These are phyloP conservation scores for Siniperca undulata DNA, from an alignment of 2,797 vertebrate species.

Conservation along the genomic window DNA sequence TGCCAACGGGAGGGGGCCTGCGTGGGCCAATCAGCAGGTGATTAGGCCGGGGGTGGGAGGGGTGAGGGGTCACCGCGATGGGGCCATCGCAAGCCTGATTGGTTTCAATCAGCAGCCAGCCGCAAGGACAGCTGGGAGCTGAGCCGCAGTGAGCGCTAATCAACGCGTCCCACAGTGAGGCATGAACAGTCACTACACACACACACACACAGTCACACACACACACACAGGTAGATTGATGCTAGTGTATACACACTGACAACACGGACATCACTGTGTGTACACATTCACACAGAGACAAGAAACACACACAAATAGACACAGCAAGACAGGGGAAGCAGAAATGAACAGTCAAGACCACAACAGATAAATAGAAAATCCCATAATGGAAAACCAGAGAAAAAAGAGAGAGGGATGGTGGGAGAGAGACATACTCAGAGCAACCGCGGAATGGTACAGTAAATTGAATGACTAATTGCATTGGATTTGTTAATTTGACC, in stretches of 20 bases:
- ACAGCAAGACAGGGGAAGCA: conserved; percentile 75
- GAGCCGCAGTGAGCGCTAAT: conserved; percentile 82
- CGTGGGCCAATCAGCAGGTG: conserved; percentile 88
- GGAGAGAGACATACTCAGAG: conserved; percentile 27
- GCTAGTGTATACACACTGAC: conserved; percentile 63
- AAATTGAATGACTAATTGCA: conserved; percentile 80
- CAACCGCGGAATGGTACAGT: conserved; percentile 56
- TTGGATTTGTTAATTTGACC: conserved; percentile 78
- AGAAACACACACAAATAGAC: conserved; percentile 68
- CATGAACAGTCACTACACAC: conserved; percentile 78
- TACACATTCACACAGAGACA: conserved; percentile 59
- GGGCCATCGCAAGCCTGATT: conserved; percentile 86
- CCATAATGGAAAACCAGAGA: conserved; percentile 62
- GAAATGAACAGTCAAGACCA: conserved; percentile 80
- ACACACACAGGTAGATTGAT: conserved; percentile 55
- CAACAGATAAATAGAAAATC: conserved; percentile 80
- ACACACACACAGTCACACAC: conserved; percentile 45
- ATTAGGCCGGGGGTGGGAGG: conserved; percentile 86
- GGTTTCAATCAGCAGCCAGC: conserved; percentile 85
- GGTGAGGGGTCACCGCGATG: conserved; percentile 86
- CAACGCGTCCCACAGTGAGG: conserved; percentile 84
- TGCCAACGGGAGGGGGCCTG: conserved; percentile 84
- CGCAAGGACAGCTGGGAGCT: conserved; percentile 86
- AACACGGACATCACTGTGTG: conserved; percentile 67
- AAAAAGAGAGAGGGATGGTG: not conserved